phyloP scores from a whole-genome alignment of 1,140 invertebrate genomes.

The Lepidurus apus region DNA sequence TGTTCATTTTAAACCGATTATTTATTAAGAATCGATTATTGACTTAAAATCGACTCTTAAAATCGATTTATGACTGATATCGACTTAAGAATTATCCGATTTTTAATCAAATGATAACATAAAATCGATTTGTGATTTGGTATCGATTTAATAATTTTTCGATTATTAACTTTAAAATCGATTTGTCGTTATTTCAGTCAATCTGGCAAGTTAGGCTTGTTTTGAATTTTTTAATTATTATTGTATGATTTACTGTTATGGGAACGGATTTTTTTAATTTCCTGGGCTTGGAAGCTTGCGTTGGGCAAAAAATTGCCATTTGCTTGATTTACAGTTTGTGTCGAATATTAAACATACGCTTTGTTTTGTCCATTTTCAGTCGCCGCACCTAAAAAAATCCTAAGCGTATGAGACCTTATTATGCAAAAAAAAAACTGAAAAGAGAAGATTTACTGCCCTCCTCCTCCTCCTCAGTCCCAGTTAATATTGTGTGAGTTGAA shows the following conservation, averaged over 20 bases:
- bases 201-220: too few relatives aligned
- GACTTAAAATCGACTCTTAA: too few relatives aligned
- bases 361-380: slow-evolving; percentile 15
- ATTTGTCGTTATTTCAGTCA: too few relatives aligned
- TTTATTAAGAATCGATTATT: too few relatives aligned
- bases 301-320: neutral
- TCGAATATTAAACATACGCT: slow-evolving; percentile 1
- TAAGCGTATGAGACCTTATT: slow-evolving; percentile 15
- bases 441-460: neutral
- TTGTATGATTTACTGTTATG: neutral
- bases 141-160: too few relatives aligned
- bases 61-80: too few relatives aligned
- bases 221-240: too few relatives aligned
- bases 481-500: neutral
- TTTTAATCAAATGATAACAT: too few relatives aligned
- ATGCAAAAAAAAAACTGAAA: slow-evolving; percentile 9
- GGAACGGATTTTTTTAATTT: neutral
- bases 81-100: too few relatives aligned
- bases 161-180: too few relatives aligned
- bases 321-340: neutral
- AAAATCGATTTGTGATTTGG: too few relatives aligned
- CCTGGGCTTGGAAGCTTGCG: neutral
- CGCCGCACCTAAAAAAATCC: slow-evolving; percentile 6
- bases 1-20: too few relatives aligned
- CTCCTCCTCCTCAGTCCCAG: neutral